Evolutionary conservation across 2,888 invertebrate genomes (phyloP), one percentile per base, ranked within the genome.

Genomic region (Tenthredo distinguenda): DNA sequence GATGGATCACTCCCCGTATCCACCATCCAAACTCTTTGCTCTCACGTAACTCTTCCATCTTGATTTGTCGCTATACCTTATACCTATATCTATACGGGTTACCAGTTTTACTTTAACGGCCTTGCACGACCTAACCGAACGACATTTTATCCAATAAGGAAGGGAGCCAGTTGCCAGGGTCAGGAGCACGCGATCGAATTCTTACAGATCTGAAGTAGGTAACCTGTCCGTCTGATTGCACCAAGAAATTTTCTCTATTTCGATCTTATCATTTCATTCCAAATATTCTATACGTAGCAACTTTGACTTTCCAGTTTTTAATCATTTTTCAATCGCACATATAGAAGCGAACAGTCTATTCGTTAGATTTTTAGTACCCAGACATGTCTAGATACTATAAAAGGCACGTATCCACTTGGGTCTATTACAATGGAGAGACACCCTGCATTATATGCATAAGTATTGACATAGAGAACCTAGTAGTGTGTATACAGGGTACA

Each of bases 1-100:
- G 88, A 87, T 87, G 87, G 87, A 88, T 88, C 85, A 87, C 85
- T 86, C 85, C 86, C 77, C 86, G 82, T 77, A 77, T 50, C n/a
- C 81, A 37, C 10, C n/a, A 62, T 40, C 58, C 21, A 62, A 81
- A 58, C 62, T 81, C 86, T 85, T 83, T 40, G 68, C 74, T 43
- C 77, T n/a, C 58, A 81, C 85, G 79, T 86, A 71, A 81, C 87
- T 87, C 87, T 87, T 87, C 85, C 85, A 87, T 88, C 87, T 87
- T 87, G 86, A 88, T 87, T 88, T 87, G 86, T 86, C 87, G 81
- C 77, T 34, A 34, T 77, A 31, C 31, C 47, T 4, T 12, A 21
- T 47, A 76, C 21, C 12, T 55, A 47, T 50, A 34, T 15, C 71
- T 72, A 72, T 34, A 72, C 40, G 37, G 71, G 40, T 43, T 43